These are phyloP conservation scores for Blomia tropicalis DNA, from an alignment of 2,888 invertebrate species.

Conservation along the genomic window DNA sequence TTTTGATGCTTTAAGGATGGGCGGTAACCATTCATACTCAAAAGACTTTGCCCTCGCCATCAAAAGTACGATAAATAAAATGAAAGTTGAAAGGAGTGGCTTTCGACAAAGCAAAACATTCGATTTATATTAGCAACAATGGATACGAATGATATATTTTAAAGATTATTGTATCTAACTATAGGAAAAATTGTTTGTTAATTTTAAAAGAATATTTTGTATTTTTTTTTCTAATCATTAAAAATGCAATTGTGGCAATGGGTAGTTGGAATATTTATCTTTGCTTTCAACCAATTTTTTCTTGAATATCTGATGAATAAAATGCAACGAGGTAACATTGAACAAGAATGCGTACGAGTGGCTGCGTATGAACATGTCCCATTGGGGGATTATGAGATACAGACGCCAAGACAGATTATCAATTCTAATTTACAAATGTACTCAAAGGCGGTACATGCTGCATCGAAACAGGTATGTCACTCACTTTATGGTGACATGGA, in stretches of 20 bases:
- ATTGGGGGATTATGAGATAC: background rate
- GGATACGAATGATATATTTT: too few relatives aligned
- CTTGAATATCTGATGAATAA: background rate
- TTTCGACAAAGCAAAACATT: too few relatives aligned
- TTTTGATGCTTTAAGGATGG: too few relatives aligned
- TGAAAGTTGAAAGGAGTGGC: too few relatives aligned
- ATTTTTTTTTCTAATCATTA: background rate
- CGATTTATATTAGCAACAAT: too few relatives aligned
- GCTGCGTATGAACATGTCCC: conserved; percentile 25
- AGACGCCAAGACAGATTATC: background rate
- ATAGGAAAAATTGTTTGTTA: background rate
- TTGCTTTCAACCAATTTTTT: background rate
- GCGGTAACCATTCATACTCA: too few relatives aligned
- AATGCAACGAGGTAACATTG: background rate
- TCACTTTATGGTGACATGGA: too few relatives aligned
- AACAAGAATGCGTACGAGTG: conserved; percentile 8
- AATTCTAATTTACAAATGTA: conserved; percentile 15
- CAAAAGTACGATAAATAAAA: too few relatives aligned
- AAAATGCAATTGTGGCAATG: background rate
- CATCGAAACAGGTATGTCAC: conserved; percentile 12
- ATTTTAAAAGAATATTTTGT: background rate
- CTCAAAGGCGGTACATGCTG: conserved; percentile 6
- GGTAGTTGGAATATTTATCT: background rate
- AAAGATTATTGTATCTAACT: too few relatives aligned
- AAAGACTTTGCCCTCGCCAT: too few relatives aligned